phyloP scores from a whole-genome alignment of 2,888 invertebrate genomes.

The Odiellus spinosus region DNA sequence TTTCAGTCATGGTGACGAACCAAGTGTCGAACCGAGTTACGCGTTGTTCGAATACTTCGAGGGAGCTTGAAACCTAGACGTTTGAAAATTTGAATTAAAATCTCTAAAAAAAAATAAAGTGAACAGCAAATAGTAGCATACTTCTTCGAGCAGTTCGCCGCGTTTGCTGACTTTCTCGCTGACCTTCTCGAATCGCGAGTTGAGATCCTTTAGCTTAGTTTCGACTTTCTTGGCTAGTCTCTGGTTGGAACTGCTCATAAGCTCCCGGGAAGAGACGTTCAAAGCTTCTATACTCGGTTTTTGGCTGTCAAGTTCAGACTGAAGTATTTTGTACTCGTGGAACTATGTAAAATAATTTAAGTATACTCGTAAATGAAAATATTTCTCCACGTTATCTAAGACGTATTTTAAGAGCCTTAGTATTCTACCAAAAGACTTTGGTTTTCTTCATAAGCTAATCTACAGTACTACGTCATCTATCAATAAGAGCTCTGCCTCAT shows the following conservation, averaged over 20 bases:
- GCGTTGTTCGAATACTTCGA: conserved; percentile 50
- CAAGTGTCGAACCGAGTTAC: conserved; percentile 24
- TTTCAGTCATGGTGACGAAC: conserved; percentile 41
- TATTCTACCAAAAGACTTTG: too few relatives aligned
- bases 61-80: conserved; percentile 36
- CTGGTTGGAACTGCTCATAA: conserved; percentile 67
- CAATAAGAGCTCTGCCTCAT: too few relatives aligned
- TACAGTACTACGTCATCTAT: too few relatives aligned
- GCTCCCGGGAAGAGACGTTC: conserved; percentile 57
- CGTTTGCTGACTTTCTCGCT: conserved; percentile 61
- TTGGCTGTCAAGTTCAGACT: conserved; percentile 71
- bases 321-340: conserved; percentile 56
- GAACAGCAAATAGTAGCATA: conserved; percentile 25
- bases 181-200: conserved; percentile 65
- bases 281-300: conserved; percentile 69
- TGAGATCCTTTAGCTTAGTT: conserved; percentile 71
- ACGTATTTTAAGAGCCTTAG: too few relatives aligned
- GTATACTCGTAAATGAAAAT: too few relatives aligned
- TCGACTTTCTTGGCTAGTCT: conserved; percentile 79
- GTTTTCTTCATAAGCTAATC: too few relatives aligned
- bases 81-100: not conserved
- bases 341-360: too few relatives aligned
- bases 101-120: conserved; percentile 1
- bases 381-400: too few relatives aligned
- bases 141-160: conserved; percentile 64